Base-by-base conservation (phyloP, 2,888 invertebrate genomes). In the Nymphalis urticae region DNA sequence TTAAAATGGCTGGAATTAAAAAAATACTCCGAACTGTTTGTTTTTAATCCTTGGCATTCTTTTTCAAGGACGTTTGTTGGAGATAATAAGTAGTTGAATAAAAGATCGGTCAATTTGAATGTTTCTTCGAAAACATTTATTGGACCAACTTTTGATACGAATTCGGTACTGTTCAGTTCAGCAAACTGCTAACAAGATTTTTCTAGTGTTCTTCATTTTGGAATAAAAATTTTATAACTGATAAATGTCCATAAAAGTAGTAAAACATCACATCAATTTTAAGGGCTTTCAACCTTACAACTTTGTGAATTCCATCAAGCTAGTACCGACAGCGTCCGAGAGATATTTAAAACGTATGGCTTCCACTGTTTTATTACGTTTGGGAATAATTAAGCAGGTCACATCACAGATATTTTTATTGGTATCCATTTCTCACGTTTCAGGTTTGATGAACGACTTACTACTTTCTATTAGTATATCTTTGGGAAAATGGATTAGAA, bases 1-100 rank as follows among this genome's bases (percentile, higher is more conserved):
- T 89, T 85, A 87, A 89, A 88, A 83, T 81, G 86, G 83, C 84
- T 80, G 82, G 82, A 80, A 81, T 85, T 82, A 76, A 79, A 54
- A 81, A 79, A 77, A 80, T 21, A 27, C 27, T 7, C 32, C 77
- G 76, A 81, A 80, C 72, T 81, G 79, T 79, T 72, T 75, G 70
- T 51, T 58, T 64, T 64, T 64, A 68, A 64, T 68, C 68, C 60
- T 64, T 54, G 19, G 36, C 27, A 36, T 61, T 53, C 42, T 61
- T 53, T 60, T 54, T 68, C 68, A 68, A 64, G 68, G 68, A 60
- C 68, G 54, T 61, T 61, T n/a, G 19, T 42, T 8, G n/a, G 19
- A 4, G 58, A 58, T 42, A 58, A 58, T 42, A 58, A 58, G 58
- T 58, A 58, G 36, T 56, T 56, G 53, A n/a, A 56, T n/a, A n/a